Percentiles rank a stretch among this genome's conserved stretches.
Evolutionary conservation across 2,797 vertebrate genomes (phyloP).

Genomic region (Pangasius macronema): DNA sequence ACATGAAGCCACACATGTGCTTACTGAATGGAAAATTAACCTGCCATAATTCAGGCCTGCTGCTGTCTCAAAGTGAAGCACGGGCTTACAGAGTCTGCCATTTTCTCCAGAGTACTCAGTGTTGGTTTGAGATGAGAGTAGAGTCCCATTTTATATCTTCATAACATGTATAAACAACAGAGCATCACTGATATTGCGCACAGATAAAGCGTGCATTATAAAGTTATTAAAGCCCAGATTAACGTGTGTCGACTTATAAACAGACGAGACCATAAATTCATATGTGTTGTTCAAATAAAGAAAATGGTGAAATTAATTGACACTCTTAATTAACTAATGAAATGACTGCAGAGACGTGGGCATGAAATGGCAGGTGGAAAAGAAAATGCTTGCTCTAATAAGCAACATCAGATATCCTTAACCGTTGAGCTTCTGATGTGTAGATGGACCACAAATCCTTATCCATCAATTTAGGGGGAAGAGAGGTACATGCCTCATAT

Average conservation of each 20-base stretch:
- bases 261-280: no score
- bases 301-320: no score
- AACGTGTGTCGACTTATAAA: no score
- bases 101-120: conserved; percentile 64
- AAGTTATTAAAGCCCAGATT: not conserved
- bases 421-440: conserved; percentile 76
- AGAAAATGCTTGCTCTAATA: not conserved
- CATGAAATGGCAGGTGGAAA: not conserved
- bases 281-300: no score
- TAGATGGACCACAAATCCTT: conserved; percentile 64
- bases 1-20: not conserved
- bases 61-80: conserved; percentile 59
- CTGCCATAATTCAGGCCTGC: conserved; percentile 71
- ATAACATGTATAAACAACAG: conserved; percentile 65
- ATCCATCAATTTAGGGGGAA: conserved; percentile 51
- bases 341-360: not conserved
- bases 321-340: not conserved
- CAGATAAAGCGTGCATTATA: not conserved
- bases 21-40: conserved; percentile 59
- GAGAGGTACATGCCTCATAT: conserved; percentile 31
- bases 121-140: conserved; percentile 59
- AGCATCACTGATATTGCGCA: not conserved
- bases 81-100: conserved; percentile 66
- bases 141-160: conserved; percentile 71
- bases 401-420: conserved; percentile 46